Evolutionary conservation across 2,797 vertebrate species (phyloP), one percentile per base, ranked within the genome.

Genomic region (Staurois parvus): DNA sequence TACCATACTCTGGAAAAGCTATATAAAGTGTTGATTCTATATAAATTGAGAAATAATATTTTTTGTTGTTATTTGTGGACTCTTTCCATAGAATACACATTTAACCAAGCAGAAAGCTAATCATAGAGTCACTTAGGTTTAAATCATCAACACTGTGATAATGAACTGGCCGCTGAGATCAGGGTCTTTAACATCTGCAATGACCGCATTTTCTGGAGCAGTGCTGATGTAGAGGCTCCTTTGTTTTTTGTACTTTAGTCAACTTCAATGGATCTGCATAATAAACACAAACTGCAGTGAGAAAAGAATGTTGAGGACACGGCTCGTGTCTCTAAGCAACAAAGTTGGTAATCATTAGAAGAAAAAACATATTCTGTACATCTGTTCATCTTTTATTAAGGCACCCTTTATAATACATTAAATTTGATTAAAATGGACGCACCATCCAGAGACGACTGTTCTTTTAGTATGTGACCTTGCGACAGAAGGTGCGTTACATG

Each of bases 331-430:
- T 77, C 56, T 77, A 32, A 26, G 56, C 56, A 77, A 77, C 75
- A 24, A 28, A 64, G 32, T 26, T 64, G 37, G 24, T 59, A 29
- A 76, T 76, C 4, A 76, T 76, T 62, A 76, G 74, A 11, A 37
- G 29, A 76, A 56, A 76, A 62, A 15, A 76, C 56, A 76, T 76
- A 76, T 76, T 37, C 74, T 13, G 13, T 62, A 28, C 73, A 30
- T 52, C 2, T 13, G 17, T 15, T 74, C 15, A 30, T 17, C 48
- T 52, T 52, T 17, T 19, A 17, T 19, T 52, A 19, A 3, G 48
- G 48, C 17, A 0, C 4, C 4, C 17, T 52, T 52, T 19, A 2
- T 52, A 3, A 52, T 19, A 19, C 17, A 52, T 52, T 19, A 3
- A 3, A 52, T 52, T 19, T 3, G 17, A 19, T 52, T 52, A 17